These are phyloP conservation scores for Aphidius colemani DNA, from an alignment of 2,888 invertebrate genomes.

Conservation along the genomic window DNA sequence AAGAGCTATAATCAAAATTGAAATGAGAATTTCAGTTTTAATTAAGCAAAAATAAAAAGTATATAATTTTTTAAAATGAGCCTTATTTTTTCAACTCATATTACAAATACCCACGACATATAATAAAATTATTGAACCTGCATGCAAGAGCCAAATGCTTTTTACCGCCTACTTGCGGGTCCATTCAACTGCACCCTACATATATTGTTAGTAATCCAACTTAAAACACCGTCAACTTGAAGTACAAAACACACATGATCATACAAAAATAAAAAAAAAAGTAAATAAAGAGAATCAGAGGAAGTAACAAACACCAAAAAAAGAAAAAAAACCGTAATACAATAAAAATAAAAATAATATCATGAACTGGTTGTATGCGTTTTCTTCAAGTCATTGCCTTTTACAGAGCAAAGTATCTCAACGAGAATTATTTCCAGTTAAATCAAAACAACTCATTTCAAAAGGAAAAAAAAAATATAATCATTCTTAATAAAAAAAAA, in stretches of 20 bases:
- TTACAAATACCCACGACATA: too few species aligned
- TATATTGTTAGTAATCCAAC: too few species aligned
- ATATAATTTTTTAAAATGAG: too few species aligned
- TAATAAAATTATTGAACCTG: too few species aligned
- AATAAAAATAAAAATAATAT: slow-evolving; percentile 10
- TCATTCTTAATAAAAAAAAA: too few species aligned
- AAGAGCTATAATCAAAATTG: too few species aligned
- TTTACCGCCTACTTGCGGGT: slow-evolving; percentile 34
- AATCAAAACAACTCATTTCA: too few species aligned
- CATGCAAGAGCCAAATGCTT: slow-evolving; percentile 24
- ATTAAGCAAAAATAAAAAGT: too few species aligned
- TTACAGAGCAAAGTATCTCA: slow-evolving; percentile 36
- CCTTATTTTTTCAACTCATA: too few species aligned
- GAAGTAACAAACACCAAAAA: slow-evolving; percentile 16
- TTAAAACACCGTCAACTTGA: not conserved
- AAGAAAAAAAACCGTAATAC: slow-evolving; percentile 14
- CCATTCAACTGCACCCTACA: slow-evolving; percentile 31
- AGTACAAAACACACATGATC: slow-evolving; percentile 8
- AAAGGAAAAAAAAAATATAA: too few species aligned
- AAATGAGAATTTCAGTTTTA: too few species aligned
- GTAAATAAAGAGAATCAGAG: slow-evolving; percentile 9
- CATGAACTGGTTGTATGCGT: slow-evolving; percentile 23
- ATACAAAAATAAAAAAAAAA: slow-evolving; percentile 20
- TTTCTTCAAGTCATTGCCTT: slow-evolving; percentile 36
- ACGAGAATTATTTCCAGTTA: slow-evolving; percentile 25